Conservation (phyloP, 2,797 vertebrate species). For the Gymnopithys bicolor region DNA sequence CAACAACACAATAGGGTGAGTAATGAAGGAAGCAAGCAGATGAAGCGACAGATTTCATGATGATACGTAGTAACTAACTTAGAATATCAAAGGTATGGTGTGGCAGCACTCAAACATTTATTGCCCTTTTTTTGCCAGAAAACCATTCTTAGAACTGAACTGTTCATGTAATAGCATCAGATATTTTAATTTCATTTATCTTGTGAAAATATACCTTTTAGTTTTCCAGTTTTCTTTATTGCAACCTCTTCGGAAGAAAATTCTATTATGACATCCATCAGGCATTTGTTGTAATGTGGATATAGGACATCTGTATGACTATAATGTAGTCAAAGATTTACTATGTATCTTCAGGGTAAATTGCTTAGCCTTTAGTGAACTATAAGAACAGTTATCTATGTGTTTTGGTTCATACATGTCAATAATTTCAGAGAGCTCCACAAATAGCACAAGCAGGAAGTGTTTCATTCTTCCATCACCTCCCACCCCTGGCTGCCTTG, state of each 20-base stretch:
- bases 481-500: not conserved
- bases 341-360: not conserved
- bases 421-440: not conserved
- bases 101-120: not conserved
- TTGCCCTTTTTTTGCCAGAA: not conserved
- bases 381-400: not conserved
- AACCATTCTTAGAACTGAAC: not conserved
- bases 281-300: not conserved
- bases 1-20: not conserved
- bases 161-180: not conserved
- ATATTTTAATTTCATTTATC: not conserved
- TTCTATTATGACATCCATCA: not conserved
- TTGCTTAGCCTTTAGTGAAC: not conserved
- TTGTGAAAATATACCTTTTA: not conserved
- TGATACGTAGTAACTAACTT: not conserved
- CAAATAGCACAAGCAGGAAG: not conserved
- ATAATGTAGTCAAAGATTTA: not conserved
- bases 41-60: not conserved
- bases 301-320: not conserved
- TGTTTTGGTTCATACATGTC: not conserved
- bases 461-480: not conserved
- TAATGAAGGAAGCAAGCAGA: not conserved
- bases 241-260: not conserved
- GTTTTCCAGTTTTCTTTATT: not conserved
- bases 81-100: not conserved